These are phyloP conservation scores for Aphelinus atriplicis DNA, from an alignment of 1,140 invertebrate genomes.

Conservation along the genomic window DNA sequence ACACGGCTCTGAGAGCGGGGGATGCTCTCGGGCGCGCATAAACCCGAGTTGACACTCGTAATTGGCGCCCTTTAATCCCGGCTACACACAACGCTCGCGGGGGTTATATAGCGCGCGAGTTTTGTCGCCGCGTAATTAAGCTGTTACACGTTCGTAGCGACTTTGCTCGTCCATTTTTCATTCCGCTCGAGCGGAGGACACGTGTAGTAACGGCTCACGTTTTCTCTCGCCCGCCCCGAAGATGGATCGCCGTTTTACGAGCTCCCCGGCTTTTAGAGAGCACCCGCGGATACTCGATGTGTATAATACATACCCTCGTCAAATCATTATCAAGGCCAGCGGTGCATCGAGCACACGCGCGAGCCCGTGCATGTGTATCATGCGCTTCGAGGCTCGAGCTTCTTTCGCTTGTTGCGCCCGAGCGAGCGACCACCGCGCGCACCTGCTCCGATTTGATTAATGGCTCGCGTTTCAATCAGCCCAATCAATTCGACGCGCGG, in stretches of 20 bases:
- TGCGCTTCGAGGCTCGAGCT: too few species aligned
- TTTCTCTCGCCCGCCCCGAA: slow-evolving; percentile 23
- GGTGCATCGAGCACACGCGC: too few species aligned
- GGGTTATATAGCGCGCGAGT: too few species aligned
- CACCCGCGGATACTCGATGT: not conserved
- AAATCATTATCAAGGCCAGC: slow-evolving; percentile 29
- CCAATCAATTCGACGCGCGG: slow-evolving; percentile 22
- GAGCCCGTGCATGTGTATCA: too few species aligned
- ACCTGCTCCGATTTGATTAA: too few species aligned
- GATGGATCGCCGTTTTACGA: slow-evolving; percentile 13
- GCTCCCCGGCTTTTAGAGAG: too few species aligned
- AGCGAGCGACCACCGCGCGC: too few species aligned
- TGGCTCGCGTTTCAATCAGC: not conserved
- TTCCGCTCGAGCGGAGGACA: slow-evolving; percentile 8
- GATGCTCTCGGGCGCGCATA: not conserved
- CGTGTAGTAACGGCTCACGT: slow-evolving; percentile 8
- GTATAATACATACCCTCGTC: slow-evolving; percentile 21
- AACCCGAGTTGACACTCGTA: not conserved
- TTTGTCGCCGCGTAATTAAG: slow-evolving; percentile 51
- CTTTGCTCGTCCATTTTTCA: slow-evolving; percentile 46
- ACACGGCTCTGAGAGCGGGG: too few species aligned
- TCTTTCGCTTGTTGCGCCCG: not conserved
- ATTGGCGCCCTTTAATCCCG: slow-evolving; percentile 16
- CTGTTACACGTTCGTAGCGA: slow-evolving; percentile 50
- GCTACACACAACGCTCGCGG: too few species aligned